Evolutionary conservation across 2,797 vertebrate species (phyloP).

Genomic region (Protonibea diacanthus): DNA sequence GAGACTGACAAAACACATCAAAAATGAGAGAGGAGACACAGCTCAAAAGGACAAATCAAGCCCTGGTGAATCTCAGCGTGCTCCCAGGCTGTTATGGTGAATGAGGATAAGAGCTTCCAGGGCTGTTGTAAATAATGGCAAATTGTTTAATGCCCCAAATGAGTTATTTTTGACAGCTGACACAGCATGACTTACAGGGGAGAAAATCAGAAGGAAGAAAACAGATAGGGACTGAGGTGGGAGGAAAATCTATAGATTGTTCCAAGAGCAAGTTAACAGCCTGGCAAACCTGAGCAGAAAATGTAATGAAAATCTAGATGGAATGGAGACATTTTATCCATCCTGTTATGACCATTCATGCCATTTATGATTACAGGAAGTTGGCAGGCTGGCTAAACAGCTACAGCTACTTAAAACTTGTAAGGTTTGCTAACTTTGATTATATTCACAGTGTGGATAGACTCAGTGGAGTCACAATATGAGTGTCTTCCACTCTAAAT

Average conservation of each 20-base stretch:
- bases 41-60: constrained; percentile 70
- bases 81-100: constrained; percentile 57
- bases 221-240: constrained; percentile 32
- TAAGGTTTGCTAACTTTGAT: neutral
- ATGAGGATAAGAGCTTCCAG: constrained; percentile 57
- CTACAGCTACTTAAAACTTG: neutral
- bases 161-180: constrained; percentile 75
- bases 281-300: neutral
- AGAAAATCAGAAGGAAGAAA: constrained; percentile 49
- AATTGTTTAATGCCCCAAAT: constrained; percentile 81
- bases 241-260: constrained; percentile 35
- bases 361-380: neutral
- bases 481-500: neutral
- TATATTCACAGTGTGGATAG: neutral
- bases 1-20: constrained; percentile 61
- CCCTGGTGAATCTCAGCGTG: constrained; percentile 49
- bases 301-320: neutral
- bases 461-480: neutral
- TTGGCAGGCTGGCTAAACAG: neutral
- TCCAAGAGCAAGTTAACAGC: constrained; percentile 12
- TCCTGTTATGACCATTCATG: neutral
- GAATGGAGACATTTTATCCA: neutral
- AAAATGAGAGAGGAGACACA: constrained; percentile 58
- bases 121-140: constrained; percentile 78
- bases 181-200: constrained; percentile 64